Conservation (phyloP, 2,797 vertebrate species). For the Propithecus deckenii region DNA sequence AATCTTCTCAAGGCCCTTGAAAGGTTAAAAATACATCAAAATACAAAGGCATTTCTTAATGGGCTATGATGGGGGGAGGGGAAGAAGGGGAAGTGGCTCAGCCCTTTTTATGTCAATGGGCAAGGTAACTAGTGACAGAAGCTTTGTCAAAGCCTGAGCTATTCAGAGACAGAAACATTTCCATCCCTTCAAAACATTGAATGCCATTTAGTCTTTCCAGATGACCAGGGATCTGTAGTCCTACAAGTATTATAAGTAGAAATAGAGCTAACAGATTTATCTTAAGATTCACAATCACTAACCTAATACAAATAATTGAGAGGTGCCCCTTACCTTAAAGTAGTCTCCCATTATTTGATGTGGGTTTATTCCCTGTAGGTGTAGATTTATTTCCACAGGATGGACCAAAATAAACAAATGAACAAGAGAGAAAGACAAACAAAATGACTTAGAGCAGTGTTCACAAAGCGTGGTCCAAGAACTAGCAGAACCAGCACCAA, state of each 20-base stretch:
- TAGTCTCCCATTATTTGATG: background rate
- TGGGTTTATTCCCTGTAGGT: background rate
- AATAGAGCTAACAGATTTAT: background rate
- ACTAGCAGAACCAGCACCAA: background rate
- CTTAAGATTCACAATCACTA: background rate
- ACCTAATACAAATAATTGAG: background rate
- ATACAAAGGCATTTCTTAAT: background rate
- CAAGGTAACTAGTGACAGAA: background rate
- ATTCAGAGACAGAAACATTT: background rate
- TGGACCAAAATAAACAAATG: background rate
- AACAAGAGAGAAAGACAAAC: background rate
- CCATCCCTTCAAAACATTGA: background rate
- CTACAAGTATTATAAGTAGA: background rate
- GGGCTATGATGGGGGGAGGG: too few species aligned
- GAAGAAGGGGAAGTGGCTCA: background rate
- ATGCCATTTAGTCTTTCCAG: background rate
- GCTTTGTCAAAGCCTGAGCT: background rate
- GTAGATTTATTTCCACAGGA: background rate
- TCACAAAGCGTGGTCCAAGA: background rate
- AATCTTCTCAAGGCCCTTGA: background rate
- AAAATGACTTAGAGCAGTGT: background rate
- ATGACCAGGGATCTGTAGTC: background rate
- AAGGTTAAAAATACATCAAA: background rate
- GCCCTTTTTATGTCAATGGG: background rate
- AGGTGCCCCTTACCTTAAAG: background rate